Percentiles rank a stretch among this genome's conserved stretches.
phyloP scores from a whole-genome alignment of 2,113 vertebrate species.

The Elachura formosa region DNA sequence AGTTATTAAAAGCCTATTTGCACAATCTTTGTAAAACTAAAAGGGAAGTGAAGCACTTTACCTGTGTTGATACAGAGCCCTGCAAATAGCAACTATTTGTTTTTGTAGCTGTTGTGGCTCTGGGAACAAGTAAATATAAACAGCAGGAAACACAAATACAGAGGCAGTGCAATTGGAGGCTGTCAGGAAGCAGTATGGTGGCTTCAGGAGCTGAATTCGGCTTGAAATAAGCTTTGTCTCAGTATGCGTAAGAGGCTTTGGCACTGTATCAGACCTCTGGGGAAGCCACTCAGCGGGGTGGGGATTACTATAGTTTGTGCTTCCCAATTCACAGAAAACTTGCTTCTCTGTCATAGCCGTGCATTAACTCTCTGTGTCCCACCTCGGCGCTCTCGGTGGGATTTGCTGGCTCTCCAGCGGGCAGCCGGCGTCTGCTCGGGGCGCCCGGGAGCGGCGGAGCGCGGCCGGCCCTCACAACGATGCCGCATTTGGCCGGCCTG shows the following conservation, averaged over 20 bases:
- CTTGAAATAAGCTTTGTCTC: slow-evolving; percentile 80
- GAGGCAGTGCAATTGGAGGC: slow-evolving; percentile 67
- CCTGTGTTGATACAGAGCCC: slow-evolving; percentile 64
- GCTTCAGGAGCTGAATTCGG: slow-evolving; percentile 70
- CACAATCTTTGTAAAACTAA: slow-evolving; percentile 50
- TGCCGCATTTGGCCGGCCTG: slow-evolving; percentile 31
- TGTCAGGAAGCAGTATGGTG: slow-evolving; percentile 74
- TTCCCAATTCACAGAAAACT: slow-evolving; percentile 76
- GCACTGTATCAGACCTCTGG: slow-evolving; percentile 78
- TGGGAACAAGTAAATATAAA: slow-evolving; percentile 79
- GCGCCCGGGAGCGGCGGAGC: background rate
- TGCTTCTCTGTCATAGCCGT: slow-evolving; percentile 58
- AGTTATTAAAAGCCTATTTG: slow-evolving; percentile 76
- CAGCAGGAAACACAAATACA: slow-evolving; percentile 78
- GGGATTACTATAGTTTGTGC: slow-evolving; percentile 76
- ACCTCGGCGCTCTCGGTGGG: background rate
- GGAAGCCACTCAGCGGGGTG: slow-evolving; percentile 76
- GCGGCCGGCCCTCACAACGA: slow-evolving; percentile 23
- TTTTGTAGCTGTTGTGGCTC: slow-evolving; percentile 75
- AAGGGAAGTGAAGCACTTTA: slow-evolving; percentile 34
- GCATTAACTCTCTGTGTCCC: slow-evolving; percentile 68
- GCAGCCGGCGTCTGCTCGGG: background rate
- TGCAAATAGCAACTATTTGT: slow-evolving; percentile 72
- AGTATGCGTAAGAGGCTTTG: slow-evolving; percentile 74
- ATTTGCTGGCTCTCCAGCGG: background rate